These are phyloP conservation scores for Polydrusus tereticollis DNA, from an alignment of 2,888 invertebrate species.

Conservation along the genomic window DNA sequence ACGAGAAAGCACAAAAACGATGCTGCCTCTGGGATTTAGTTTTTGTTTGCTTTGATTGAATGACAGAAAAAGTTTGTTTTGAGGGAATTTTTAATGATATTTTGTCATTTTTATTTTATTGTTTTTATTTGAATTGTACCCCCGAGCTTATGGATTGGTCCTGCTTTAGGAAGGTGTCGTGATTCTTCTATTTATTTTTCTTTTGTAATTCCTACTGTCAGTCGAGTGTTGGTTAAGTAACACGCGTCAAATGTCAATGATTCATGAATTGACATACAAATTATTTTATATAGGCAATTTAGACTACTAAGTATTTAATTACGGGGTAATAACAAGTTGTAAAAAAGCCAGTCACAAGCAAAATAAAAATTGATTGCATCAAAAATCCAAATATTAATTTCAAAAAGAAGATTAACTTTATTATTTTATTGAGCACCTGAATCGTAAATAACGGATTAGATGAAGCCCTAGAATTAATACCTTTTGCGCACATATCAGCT, in stretches of 20 bases:
- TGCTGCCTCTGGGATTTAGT: background rate
- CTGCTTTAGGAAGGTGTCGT: too few relatives aligned
- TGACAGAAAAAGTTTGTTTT: conserved; percentile 8
- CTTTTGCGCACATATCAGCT: background rate
- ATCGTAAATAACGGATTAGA: background rate
- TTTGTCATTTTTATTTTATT: background rate
- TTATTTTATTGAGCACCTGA: background rate
- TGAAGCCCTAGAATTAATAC: background rate
- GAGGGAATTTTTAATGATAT: conserved; percentile 6
- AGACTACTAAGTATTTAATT: background rate
- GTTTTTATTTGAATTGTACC: background rate
- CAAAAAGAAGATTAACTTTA: background rate
- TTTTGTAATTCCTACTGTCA: too few relatives aligned
- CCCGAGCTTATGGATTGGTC: background rate
- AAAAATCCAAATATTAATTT: background rate
- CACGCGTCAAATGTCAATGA: too few relatives aligned
- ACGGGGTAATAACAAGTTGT: background rate
- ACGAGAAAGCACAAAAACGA: conserved; percentile 13
- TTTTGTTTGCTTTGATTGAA: conserved; percentile 16
- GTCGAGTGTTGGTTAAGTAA: too few relatives aligned
- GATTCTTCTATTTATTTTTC: too few relatives aligned
- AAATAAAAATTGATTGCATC: background rate
- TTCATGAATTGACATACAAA: too few relatives aligned
- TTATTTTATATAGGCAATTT: background rate
- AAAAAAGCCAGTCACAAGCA: background rate